Percentiles rank a stretch among this genome's conserved stretches.
Conservation (phyloP, 2,113 vertebrate genomes). For the Panthera leo region DNA sequence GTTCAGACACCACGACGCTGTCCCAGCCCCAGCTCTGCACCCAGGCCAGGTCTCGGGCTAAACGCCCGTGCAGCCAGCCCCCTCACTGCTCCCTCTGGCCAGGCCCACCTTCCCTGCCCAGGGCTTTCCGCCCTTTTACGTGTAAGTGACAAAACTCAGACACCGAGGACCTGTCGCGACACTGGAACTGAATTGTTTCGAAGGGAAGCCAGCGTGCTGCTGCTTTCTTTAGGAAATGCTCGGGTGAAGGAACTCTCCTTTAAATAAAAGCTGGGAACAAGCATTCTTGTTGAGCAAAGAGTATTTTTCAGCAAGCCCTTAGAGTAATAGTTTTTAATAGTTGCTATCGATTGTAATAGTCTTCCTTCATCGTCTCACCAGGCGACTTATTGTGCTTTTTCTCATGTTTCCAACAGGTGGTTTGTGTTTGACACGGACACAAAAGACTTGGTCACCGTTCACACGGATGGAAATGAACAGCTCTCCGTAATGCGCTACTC, state of each 20-base stretch:
- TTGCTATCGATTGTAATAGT: not conserved
- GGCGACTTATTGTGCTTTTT: slow-evolving; percentile 54
- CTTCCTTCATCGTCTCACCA: slow-evolving; percentile 40
- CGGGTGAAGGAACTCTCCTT: not conserved
- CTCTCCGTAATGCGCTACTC: slow-evolving; percentile 96
- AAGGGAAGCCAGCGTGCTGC: not conserved
- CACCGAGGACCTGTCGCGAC: rapidly evolving
- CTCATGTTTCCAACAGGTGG: slow-evolving; percentile 90
- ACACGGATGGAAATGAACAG: slow-evolving; percentile 98
- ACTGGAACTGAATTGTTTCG: rapidly evolving
- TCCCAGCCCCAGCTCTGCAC: too few species aligned
- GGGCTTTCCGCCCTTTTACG: not conserved
- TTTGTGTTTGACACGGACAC: slow-evolving; percentile 98
- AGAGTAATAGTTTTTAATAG: not conserved
- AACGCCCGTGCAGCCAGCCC: too few species aligned
- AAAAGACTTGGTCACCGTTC: slow-evolving; percentile 96
- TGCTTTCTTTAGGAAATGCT: not conserved
- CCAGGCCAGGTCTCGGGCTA: too few species aligned
- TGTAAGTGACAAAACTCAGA: too few species aligned
- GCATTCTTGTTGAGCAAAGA: slow-evolving; percentile 16
- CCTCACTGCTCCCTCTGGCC: too few species aligned
- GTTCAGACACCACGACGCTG: too few species aligned
- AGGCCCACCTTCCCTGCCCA: too few species aligned
- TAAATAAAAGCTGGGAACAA: not conserved
- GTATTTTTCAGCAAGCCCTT: slow-evolving; percentile 57